Conservation (phyloP, 2,113 vertebrate species). For the Pitta sordida region DNA sequence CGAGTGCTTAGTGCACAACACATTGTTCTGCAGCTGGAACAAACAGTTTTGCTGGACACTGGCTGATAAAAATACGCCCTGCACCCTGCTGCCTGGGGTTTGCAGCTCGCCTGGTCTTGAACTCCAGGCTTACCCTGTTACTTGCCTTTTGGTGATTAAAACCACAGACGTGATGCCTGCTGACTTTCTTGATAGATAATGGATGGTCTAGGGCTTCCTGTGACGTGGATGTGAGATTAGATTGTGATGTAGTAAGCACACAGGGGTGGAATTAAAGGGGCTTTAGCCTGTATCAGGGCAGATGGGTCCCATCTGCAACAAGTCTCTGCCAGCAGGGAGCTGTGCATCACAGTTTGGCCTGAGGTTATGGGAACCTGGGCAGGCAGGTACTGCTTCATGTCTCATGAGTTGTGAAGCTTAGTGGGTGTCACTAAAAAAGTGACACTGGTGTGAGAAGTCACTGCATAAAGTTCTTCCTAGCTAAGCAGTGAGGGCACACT, state of each 20-base stretch:
- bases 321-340: background rate
- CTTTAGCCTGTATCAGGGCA: background rate
- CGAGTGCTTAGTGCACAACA: background rate
- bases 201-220: constrained; percentile 39
- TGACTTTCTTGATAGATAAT: constrained; percentile 51
- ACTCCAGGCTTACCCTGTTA: constrained; percentile 8
- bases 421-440: background rate
- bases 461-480: background rate
- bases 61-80: background rate
- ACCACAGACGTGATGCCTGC: background rate
- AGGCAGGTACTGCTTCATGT: background rate
- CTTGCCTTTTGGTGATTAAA: constrained; percentile 4
- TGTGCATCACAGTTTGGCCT: background rate
- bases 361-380: background rate
- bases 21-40: background rate
- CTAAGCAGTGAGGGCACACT: background rate
- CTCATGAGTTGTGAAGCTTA: background rate
- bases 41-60: background rate
- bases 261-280: background rate
- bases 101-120: constrained; percentile 27
- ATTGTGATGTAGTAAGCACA: background rate
- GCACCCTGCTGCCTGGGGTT: background rate
- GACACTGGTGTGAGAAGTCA: background rate
- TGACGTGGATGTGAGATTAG: constrained; percentile 61
- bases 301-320: background rate